Base-by-base conservation (phyloP, 1,140 invertebrate genomes). In the Euwallacea fornicatus region DNA sequence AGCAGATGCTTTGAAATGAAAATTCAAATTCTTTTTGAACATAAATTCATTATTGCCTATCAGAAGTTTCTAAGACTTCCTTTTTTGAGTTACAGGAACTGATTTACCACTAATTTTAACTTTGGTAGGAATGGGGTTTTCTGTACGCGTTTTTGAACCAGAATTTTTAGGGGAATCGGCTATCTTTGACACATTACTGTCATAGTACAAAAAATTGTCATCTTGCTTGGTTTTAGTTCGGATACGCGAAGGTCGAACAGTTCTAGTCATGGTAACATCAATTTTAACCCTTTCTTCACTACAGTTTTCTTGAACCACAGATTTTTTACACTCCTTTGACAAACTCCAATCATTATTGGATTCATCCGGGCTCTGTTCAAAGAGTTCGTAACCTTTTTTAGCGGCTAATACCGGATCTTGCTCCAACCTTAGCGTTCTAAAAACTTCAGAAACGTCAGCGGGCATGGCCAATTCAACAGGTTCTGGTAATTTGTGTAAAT, bases 151-250 rank as follows among this genome's bases (percentile, higher is more conserved):
- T 50, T 13, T 50, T 11, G 46, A 50, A 50, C 9, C 13, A 50
- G 9, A 11, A 50, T 50, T 50, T 50, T 50, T 50, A 50, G 13
- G 13, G 9, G 46, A 13, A 50, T 50, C 46, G 6, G 21, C 21
- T 4, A 33, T 33, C 21, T 33, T 33, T 4, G 21, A 33, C 21
- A 33, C 21, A 33, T 33, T 54, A 16, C 55, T 44, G 50, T 70
- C 69, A 41, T 71, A 71, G 43, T 71, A 71, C 3, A 71, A 13
- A 33, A 71, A 71, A 41, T 71, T 58, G 7, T 71, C 63, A 13
- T 66, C 56, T 54, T 56, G 47, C 43, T 61, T 71, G 13, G 43
- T 21, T 13, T 66, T 71, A 0, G 62, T 71, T 7, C 69, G 62
- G 8, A 66, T 71, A 54, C 69, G 41, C 7, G 50, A 11, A 9